A percentile compares a stretch with the other conserved stretches of the same genome.
These are phyloP conservation scores for Coracias cyanogaster DNA, from an alignment of 2,797 vertebrate genomes.

Conservation along the genomic window DNA sequence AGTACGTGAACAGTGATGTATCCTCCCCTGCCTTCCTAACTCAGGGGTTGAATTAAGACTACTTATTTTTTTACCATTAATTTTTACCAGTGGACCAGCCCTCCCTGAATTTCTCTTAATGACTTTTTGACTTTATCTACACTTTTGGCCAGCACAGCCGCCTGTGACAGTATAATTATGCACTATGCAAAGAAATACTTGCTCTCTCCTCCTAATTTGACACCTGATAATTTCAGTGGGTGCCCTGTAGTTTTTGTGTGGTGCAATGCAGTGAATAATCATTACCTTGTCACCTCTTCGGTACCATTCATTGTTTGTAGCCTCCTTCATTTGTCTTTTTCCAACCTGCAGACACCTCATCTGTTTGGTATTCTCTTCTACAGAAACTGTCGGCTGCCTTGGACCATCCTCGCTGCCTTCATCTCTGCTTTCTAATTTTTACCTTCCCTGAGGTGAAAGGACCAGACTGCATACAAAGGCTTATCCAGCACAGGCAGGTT, in stretches of 20 bases:
- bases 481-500: background rate
- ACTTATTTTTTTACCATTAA: background rate
- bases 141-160: constrained; percentile 1
- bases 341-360: background rate
- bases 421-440: background rate
- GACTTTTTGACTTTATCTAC: constrained; percentile 35
- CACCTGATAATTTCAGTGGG: constrained; percentile 56
- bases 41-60: background rate
- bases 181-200: constrained; percentile 7
- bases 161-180: constrained; percentile 66
- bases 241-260: constrained; percentile 43
- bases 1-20: background rate
- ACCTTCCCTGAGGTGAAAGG: background rate
- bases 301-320: constrained; percentile 31
- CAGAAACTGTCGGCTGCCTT: background rate
- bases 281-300: constrained; percentile 15
- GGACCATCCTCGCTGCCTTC: background rate
- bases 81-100: background rate
- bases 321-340: constrained; percentile 19
- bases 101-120: background rate
- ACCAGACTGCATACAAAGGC: background rate
- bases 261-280: constrained; percentile 15
- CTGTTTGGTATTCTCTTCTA: background rate
- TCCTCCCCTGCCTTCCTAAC: background rate
- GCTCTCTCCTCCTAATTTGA: constrained; percentile 19